Percentiles rank a stretch among this genome's conserved stretches.
Evolutionary conservation across 2,113 vertebrate genomes (phyloP).

Genomic region (Tringa solitaria): DNA sequence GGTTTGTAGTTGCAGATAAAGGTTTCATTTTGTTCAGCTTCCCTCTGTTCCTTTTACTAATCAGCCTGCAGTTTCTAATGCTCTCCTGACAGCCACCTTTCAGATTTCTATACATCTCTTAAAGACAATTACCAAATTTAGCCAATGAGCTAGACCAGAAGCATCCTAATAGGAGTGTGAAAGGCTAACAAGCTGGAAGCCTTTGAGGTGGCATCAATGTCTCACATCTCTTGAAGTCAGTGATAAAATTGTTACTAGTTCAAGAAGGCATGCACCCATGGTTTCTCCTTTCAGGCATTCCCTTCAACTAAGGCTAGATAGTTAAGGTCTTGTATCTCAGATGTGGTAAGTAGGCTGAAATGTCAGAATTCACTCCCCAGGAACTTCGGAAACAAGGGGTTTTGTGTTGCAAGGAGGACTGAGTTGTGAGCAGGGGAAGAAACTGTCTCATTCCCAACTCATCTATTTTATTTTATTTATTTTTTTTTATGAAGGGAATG

Average conservation of each 20-base stretch:
- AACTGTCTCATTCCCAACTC: background rate
- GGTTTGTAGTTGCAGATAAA: background rate
- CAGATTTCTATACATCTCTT: constrained; percentile 22
- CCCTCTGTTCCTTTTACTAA: background rate
- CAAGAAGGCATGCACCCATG: background rate
- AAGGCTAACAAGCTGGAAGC: constrained; percentile 61
- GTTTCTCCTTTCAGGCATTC: constrained; percentile 21
- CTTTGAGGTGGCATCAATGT: constrained; percentile 40
- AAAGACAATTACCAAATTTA: constrained; percentile 60
- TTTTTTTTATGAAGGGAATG: background rate
- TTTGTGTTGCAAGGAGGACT: background rate
- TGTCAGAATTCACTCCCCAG: constrained; percentile 9
- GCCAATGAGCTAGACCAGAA: constrained; percentile 14
- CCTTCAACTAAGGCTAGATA: constrained; percentile 4
- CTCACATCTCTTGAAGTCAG: constrained; percentile 34
- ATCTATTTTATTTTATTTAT: background rate
- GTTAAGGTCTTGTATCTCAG: constrained; percentile 24
- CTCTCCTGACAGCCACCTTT: constrained; percentile 21
- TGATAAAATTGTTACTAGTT: constrained; percentile 33
- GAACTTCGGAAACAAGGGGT: background rate
- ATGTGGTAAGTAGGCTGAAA: constrained; percentile 14
- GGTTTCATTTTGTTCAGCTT: background rate
- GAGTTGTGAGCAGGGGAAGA: background rate
- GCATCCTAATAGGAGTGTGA: constrained; percentile 44
- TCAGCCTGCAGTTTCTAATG: background rate